Base-by-base conservation (phyloP, 2,797 vertebrate genomes). In the Sternotherus odoratus region DNA sequence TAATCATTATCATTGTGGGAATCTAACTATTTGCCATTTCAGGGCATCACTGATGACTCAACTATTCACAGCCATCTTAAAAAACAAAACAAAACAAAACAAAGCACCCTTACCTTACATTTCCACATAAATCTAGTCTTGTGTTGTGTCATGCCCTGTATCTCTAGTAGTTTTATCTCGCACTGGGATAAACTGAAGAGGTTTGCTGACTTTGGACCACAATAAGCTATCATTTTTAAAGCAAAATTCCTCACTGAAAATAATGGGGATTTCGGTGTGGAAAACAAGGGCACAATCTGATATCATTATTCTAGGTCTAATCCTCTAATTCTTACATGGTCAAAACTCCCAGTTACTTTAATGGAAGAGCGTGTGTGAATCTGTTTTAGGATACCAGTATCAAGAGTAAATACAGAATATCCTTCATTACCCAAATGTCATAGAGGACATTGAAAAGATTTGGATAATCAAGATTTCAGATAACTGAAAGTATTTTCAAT, bases 11-110 rank as follows among this genome's bases (percentile, higher is more conserved):
- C 97, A 97, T 98, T 97, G 86, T 92, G 98, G 96, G 97, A 98
- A 98, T 98, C 97, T 97, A 98, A 98, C 98, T 97, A 98, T 98
- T 98, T 98, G 98, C 97, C 98, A 98, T 98, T 99, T 99, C 97
- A 97, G 98, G 98, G 97, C 98, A 97, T 98, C 98, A 97, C 95
- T 96, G 96, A 98, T 98, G 98, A 98, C 98, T 98, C 97, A 98
- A 97, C 94, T 97, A 96, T 97, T 98, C 98, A 94, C 96, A 88
- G 97, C 97, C 96, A 96, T 95, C 96, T 98, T 97, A 97, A 97
- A 98, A 93, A 96, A 98, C 97, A 97, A 97, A 96, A 97, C 97
- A 97, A 98, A 93, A 96, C n/a, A n/a, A n/a, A n/a, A n/a, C n/a
- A 98, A 98, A 96, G 97, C 97, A 89, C 53, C 43, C 51, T 95